phyloP scores from a whole-genome alignment of 30 jellyfish, hydroid and myxozoan species.

The Aurelia sp. region DNA sequence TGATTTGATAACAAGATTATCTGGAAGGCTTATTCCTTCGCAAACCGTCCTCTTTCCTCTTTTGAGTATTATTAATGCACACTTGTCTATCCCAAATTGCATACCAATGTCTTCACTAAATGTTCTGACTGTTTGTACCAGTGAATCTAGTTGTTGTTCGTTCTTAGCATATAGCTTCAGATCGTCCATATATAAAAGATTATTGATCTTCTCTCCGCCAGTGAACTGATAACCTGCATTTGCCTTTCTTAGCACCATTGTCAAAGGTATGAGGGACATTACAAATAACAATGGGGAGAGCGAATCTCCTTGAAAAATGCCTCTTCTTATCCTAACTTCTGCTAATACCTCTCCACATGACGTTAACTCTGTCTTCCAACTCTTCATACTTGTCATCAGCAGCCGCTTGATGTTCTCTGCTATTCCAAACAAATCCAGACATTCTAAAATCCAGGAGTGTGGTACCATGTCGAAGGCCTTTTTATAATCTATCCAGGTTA shows the following conservation, averaged over 20 bases:
- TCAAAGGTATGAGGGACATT: neutral
- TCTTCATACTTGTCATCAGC: constrained; percentile 24
- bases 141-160: no score
- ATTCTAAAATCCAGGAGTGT: neutral
- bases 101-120: no score
- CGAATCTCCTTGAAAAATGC: constrained; percentile 3
- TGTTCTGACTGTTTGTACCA: no score
- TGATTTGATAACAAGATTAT: constrained; percentile 16
- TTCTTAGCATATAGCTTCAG: no score
- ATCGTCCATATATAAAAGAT: neutral
- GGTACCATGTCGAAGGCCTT: neutral
- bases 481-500: neutral
- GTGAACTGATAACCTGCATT: neutral
- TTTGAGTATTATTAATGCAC: constrained; percentile 12
- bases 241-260: neutral
- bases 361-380: constrained; percentile 24
- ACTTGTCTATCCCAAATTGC: neutral
- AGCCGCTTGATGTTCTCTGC: constrained; percentile 17
- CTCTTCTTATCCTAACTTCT: constrained; percentile 5
- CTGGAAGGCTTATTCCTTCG: neutral
- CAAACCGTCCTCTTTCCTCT: constrained; percentile 8
- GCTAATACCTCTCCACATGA: constrained; percentile 32
- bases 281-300: constrained; percentile 4
- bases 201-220: constrained; percentile 4
- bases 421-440: constrained; percentile 19